Percentiles rank a stretch among this genome's conserved stretches.
Conservation (phyloP, 2,797 vertebrate genomes). For the Sorex maritimensis region DNA sequence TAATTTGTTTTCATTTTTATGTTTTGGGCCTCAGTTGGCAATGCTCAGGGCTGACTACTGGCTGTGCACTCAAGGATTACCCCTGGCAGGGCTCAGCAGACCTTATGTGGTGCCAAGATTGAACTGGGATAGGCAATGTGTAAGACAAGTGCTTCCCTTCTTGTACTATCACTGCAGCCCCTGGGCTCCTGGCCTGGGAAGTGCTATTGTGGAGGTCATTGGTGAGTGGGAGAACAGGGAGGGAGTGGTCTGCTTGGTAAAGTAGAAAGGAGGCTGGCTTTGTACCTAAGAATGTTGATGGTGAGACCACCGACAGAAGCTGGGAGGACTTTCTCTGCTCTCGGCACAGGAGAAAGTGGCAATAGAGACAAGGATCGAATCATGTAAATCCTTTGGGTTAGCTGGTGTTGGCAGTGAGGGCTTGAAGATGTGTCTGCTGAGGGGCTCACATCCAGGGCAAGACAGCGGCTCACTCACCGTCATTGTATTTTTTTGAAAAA, state of each 20-base stretch:
- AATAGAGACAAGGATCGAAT: not conserved
- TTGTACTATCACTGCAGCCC: too few relatives aligned
- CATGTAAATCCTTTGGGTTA: not conserved
- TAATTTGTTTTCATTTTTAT: too few relatives aligned
- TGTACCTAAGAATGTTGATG: not conserved
- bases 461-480: not conserved
- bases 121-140: too few relatives aligned
- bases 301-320: not conserved
- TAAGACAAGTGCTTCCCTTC: too few relatives aligned
- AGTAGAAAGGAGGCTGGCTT: not conserved
- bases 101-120: too few relatives aligned
- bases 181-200: not conserved
- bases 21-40: too few relatives aligned
- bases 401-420: not conserved
- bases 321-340: not conserved
- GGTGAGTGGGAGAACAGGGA: not conserved
- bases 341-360: conserved; percentile 35
- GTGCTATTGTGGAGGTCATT: not conserved
- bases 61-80: too few relatives aligned
- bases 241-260: not conserved
- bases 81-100: too few relatives aligned
- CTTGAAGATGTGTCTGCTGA: not conserved
- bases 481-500: too few relatives aligned
- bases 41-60: too few relatives aligned
- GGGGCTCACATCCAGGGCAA: not conserved